Conservation (phyloP, 2,888 invertebrate genomes). For the Cactoblastis cactorum region DNA sequence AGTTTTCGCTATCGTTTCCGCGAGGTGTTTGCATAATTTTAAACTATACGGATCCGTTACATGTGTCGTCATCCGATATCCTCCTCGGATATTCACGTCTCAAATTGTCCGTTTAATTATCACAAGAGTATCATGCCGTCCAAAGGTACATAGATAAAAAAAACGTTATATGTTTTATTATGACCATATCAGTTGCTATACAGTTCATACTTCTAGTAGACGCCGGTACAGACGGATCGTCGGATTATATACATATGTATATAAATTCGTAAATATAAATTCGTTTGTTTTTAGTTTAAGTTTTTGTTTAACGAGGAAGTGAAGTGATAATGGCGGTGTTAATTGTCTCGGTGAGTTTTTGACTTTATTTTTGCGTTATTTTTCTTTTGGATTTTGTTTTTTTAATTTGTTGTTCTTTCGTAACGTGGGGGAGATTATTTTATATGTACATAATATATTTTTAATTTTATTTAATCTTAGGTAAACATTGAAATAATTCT, state of each 20-base stretch:
- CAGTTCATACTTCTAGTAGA: neutral
- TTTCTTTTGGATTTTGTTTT: neutral
- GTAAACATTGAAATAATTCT: no score
- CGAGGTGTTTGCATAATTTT: no score
- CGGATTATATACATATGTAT: neutral
- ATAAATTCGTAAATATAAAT: neutral
- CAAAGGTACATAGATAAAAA: neutral
- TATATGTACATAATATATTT: no score
- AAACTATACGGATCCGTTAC: neutral
- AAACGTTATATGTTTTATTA: neutral
- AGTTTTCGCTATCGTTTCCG: no score
- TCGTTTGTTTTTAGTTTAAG: neutral
- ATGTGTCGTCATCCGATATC: neutral
- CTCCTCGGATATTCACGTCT: neutral
- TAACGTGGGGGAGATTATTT: no score
- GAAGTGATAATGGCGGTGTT: constrained; percentile 8
- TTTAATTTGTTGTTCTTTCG: neutral
- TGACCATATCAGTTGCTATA: neutral
- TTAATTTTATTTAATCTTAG: no score
- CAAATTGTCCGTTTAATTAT: neutral
- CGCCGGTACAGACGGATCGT: neutral
- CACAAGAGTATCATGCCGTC: constrained; percentile 4
- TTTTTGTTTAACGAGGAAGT: constrained; percentile 5
- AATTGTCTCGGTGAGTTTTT: constrained; percentile 3
- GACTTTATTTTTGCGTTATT: neutral